phyloP scores from a whole-genome alignment of 1,140 invertebrate genomes.

The Tetraneura akinire region DNA sequence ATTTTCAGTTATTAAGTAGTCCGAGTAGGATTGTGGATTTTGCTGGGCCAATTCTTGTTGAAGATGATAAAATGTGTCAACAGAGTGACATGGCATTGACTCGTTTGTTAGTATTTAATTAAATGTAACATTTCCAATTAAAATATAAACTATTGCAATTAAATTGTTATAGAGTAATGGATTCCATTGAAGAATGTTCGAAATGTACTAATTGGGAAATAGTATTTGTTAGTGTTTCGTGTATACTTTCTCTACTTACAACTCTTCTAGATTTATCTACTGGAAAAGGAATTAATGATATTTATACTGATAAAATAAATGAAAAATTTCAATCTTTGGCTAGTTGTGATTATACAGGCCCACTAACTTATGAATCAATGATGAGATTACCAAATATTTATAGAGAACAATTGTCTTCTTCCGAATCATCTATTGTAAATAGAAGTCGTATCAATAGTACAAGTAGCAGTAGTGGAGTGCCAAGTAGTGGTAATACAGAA shows the following conservation, averaged over 20 bases:
- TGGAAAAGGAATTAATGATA: constrained; percentile 66
- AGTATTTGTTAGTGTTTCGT: constrained; percentile 77
- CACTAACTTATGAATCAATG: constrained; percentile 81
- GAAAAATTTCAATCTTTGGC: constrained; percentile 71
- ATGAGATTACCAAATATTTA: constrained; percentile 78
- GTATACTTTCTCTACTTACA: constrained; percentile 79
- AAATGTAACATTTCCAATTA: background rate
- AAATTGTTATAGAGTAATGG: constrained; percentile 72
- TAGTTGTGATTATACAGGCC: constrained; percentile 80
- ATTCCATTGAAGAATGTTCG: constrained; percentile 85
- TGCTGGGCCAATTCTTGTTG: constrained; percentile 69
- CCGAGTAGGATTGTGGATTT: constrained; percentile 73
- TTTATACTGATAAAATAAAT: constrained; percentile 68
- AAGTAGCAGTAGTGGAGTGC: constrained; percentile 55
- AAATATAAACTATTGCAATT: background rate
- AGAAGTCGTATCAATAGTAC: constrained; percentile 48
- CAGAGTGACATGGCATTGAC: constrained; percentile 87
- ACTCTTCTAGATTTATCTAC: constrained; percentile 79
- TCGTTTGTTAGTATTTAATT: constrained; percentile 70
- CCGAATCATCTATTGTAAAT: constrained; percentile 40
- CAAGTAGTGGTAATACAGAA: constrained; percentile 67
- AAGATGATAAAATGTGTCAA: constrained; percentile 73
- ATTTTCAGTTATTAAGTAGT: constrained; percentile 66
- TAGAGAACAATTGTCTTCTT: constrained; percentile 58
- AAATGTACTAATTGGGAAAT: constrained; percentile 70